Percentiles rank a stretch among this genome's conserved stretches.
Evolutionary conservation across 2,113 vertebrate species (phyloP).

Genomic region (Bubo scandiacus): DNA sequence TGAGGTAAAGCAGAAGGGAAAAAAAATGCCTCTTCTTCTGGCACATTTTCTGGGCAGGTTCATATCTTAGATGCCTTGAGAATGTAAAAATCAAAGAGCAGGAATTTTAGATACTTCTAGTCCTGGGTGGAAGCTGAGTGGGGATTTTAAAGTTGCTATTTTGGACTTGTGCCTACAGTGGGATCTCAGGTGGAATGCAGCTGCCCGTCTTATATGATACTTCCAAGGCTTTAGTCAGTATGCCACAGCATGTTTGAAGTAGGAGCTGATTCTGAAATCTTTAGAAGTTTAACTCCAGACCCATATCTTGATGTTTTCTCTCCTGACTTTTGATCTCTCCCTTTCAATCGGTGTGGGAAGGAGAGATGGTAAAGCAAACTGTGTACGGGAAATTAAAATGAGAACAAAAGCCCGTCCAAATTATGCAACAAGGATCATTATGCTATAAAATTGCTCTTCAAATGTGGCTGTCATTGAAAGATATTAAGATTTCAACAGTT

Average conservation of each 20-base stretch:
- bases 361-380: slow-evolving; percentile 51
- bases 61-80: background rate
- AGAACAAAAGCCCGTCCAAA: slow-evolving; percentile 76
- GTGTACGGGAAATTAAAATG: slow-evolving; percentile 52
- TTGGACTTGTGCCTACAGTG: background rate
- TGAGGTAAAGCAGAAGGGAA: background rate
- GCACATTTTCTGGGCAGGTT: background rate
- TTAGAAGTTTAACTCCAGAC: slow-evolving; percentile 26
- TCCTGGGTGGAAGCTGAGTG: background rate
- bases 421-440: slow-evolving; percentile 73
- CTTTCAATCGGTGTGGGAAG: slow-evolving; percentile 53
- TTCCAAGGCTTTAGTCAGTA: background rate
- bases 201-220: background rate
- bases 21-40: background rate
- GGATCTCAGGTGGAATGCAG: background rate
- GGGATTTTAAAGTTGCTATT: background rate
- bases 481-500: slow-evolving; percentile 65
- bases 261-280: slow-evolving; percentile 1
- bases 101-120: background rate
- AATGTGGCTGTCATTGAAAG: slow-evolving; percentile 64
- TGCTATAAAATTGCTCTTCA: slow-evolving; percentile 73
- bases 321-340: slow-evolving; percentile 39
- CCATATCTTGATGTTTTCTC: slow-evolving; percentile 31
- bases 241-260: background rate
- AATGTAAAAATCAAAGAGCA: background rate